A percentile compares a stretch with the other conserved stretches of the same genome.
These are phyloP conservation scores for Sitobion miscanthi DNA, from an alignment of 1,140 invertebrate species.

Conservation along the genomic window DNA sequence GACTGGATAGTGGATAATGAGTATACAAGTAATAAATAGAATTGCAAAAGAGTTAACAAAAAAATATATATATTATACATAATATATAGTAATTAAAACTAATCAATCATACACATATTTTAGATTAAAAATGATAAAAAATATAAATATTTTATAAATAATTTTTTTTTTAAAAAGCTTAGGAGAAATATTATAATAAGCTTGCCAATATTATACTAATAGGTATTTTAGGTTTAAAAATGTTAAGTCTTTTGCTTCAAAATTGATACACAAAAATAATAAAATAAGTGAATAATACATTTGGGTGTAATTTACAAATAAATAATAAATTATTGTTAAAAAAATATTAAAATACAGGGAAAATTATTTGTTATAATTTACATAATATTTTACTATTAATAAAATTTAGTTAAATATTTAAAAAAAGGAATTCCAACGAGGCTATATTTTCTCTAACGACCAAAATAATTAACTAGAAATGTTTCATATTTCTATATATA, in stretches of 20 bases:
- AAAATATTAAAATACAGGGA: conserved; percentile 1
- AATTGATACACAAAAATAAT: not conserved
- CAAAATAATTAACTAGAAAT: not conserved
- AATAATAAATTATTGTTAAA: not conserved
- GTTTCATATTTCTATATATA: not conserved
- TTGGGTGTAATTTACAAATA: not conserved
- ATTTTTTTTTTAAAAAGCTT: not conserved
- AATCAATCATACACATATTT: not conserved
- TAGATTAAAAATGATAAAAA: conserved; percentile 10
- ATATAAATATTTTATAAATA: not conserved
- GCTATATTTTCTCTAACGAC: not conserved
- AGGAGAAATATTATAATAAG: not conserved
- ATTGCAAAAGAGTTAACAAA: not conserved
- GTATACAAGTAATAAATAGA: conserved; percentile 7
- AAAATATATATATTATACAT: not conserved
- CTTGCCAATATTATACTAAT: not conserved
- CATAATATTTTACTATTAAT: not conserved
- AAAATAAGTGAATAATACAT: conserved; percentile 8
- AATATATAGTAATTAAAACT: not conserved
- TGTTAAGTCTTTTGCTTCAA: not conserved
- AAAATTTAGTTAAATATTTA: not conserved
- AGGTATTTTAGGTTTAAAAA: not conserved
- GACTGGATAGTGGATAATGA: not conserved
- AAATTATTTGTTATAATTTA: not conserved
- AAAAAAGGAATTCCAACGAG: conserved; percentile 2